Evolutionary conservation across 37 sponge, comb jelly and placozoan genomes (phyloP).

Genomic region (Dysidea cf. avara): DNA sequence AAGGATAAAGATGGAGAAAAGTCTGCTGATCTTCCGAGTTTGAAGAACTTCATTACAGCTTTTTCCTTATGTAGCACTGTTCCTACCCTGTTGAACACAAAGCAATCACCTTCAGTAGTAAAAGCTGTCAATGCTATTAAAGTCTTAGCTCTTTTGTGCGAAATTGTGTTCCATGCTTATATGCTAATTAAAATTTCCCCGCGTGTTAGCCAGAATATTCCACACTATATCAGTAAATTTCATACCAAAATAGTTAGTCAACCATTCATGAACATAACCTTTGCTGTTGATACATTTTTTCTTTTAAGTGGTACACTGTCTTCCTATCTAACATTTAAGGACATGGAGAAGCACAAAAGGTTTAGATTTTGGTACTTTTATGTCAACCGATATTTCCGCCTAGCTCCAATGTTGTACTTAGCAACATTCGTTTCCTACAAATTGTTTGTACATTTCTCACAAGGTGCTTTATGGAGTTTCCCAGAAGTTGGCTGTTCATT

Average conservation of each 20-base stretch:
- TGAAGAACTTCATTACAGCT: constrained; percentile 7
- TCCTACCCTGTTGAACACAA: constrained; percentile 44
- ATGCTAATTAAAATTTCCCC: too few relatives aligned
- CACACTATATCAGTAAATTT: not conserved
- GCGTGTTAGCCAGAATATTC: not conserved
- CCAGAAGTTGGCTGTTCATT: too few relatives aligned
- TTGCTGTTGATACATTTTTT: constrained; percentile 78
- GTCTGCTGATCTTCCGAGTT: not conserved
- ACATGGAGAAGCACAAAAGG: constrained; percentile 44
- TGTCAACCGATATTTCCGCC: constrained; percentile 62
- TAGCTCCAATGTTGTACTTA: constrained; percentile 20
- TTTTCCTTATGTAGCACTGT: constrained; percentile 63
- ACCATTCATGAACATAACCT: constrained; percentile 54
- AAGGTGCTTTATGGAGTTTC: not conserved
- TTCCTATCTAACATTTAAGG: constrained; percentile 52
- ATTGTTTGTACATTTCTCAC: not conserved
- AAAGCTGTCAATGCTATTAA: constrained; percentile 73
- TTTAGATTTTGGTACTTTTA: constrained; percentile 56
- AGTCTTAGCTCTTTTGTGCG: constrained; percentile 70
- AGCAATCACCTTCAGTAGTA: constrained; percentile 60
- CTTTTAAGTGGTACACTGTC: constrained; percentile 71
- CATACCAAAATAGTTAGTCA: constrained; percentile 37
- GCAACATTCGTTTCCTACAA: too few relatives aligned
- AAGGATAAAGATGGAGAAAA: too few relatives aligned
- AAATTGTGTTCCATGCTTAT: constrained; percentile 60